phyloP scores from a whole-genome alignment of 2,113 vertebrate species.

The Melanerpes aurifrons region DNA sequence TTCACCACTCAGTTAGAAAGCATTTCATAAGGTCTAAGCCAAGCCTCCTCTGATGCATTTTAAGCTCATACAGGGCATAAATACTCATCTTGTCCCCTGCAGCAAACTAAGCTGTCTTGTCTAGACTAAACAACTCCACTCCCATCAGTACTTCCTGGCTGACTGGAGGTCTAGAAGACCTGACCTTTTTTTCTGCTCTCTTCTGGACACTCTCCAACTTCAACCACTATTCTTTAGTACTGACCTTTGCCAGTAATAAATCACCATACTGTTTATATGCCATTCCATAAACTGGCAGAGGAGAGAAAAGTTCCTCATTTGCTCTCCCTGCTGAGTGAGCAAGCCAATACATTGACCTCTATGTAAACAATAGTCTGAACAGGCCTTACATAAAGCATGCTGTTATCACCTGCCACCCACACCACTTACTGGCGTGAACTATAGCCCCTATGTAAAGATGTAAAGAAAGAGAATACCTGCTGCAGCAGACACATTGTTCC shows the following conservation, averaged over 20 bases:
- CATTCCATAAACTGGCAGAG: background rate
- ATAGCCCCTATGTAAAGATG: background rate
- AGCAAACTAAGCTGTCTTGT: background rate
- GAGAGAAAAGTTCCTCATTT: background rate
- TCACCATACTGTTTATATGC: background rate
- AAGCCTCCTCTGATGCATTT: background rate
- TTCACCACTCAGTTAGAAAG: background rate
- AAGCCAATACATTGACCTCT: background rate
- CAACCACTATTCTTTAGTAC: background rate
- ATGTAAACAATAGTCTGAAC: background rate
- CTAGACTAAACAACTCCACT: constrained; percentile 54
- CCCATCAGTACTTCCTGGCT: constrained; percentile 40
- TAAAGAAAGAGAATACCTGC: constrained; percentile 75
- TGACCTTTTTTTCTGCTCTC: constrained; percentile 1
- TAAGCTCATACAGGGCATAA: background rate
- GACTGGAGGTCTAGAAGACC: background rate
- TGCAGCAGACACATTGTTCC: constrained; percentile 40
- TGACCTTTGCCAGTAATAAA: background rate
- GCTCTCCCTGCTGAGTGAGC: background rate
- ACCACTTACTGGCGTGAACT: background rate
- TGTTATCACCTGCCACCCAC: background rate
- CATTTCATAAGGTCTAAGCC: background rate
- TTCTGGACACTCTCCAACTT: constrained; percentile 31
- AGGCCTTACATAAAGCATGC: background rate
- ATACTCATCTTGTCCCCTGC: background rate